Percentiles rank a stretch among this genome's conserved stretches.
Evolutionary conservation across 2,888 invertebrate species (phyloP).

Genomic region (Eumacrocentrus americanus): DNA sequence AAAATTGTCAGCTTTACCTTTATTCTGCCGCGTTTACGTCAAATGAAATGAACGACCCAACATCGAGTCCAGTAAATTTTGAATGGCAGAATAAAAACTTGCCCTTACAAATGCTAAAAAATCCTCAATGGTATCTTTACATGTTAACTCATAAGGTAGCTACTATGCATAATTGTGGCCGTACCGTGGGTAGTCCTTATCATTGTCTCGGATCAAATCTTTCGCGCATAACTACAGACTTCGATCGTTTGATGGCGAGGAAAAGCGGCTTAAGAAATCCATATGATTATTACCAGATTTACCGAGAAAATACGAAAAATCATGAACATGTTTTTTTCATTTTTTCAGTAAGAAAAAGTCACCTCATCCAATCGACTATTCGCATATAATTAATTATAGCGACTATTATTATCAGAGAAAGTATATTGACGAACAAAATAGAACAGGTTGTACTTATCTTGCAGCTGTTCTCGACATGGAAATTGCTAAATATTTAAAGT

Average conservation of each 20-base stretch:
- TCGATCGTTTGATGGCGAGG: background rate
- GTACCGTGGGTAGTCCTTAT: too few relatives aligned
- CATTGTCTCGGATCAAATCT: too few relatives aligned
- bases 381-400: conserved; percentile 18
- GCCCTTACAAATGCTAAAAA: too few relatives aligned
- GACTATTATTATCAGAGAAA: conserved; percentile 17
- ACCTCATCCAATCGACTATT: conserved; percentile 11
- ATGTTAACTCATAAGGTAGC: too few relatives aligned
- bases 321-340: conserved; percentile 37
- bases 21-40: too few relatives aligned
- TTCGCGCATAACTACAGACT: too few relatives aligned
- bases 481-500: conserved; percentile 40
- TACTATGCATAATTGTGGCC: too few relatives aligned
- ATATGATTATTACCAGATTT: conserved; percentile 64
- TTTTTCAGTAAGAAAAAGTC: background rate
- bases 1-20: too few relatives aligned
- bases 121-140: too few relatives aligned
- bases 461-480: conserved; percentile 36
- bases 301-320: conserved; percentile 61
- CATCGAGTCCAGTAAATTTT: too few relatives aligned
- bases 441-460: conserved; percentile 33
- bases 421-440: conserved; percentile 33
- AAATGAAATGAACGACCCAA: too few relatives aligned
- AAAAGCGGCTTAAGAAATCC: conserved; percentile 59
- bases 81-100: too few relatives aligned